Percentiles rank a stretch among this genome's conserved stretches.
phyloP scores from a whole-genome alignment of 1,140 invertebrate species.

The Batillaria attramentaria region DNA sequence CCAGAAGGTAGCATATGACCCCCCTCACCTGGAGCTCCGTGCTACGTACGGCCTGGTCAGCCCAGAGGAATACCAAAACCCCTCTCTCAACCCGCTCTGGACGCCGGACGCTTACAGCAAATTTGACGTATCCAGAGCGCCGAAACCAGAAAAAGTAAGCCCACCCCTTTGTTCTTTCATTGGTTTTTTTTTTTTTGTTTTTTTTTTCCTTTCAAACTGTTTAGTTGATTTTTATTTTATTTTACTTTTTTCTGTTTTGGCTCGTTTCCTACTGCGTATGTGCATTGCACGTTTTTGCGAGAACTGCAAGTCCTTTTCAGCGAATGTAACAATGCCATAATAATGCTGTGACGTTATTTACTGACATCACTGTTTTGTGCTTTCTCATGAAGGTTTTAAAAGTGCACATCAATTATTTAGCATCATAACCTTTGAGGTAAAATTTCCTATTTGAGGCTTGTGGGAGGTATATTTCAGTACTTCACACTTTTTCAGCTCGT shows the following conservation, averaged over 20 bases:
- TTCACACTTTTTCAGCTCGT: too few species aligned
- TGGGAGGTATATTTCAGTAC: too few species aligned
- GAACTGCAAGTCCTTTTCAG: too few species aligned
- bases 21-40: constrained; percentile 78
- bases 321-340: too few species aligned
- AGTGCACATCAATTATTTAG: too few species aligned
- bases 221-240: neutral
- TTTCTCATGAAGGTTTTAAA: too few species aligned
- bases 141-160: constrained; percentile 50
- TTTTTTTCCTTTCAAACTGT: neutral
- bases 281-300: too few species aligned
- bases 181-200: neutral
- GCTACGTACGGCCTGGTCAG: constrained; percentile 81
- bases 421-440: too few species aligned
- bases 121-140: constrained; percentile 73
- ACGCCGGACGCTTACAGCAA: constrained; percentile 75
- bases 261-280: too few species aligned
- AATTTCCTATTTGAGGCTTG: too few species aligned
- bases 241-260: neutral
- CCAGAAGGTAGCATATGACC: constrained; percentile 78
- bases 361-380: too few species aligned
- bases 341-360: too few species aligned
- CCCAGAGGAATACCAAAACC: constrained; percentile 78
- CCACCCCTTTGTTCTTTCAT: neutral
- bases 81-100: constrained; percentile 76